phyloP scores from a whole-genome alignment of 1,140 invertebrate genomes.

The Heliconius eleuchia region DNA sequence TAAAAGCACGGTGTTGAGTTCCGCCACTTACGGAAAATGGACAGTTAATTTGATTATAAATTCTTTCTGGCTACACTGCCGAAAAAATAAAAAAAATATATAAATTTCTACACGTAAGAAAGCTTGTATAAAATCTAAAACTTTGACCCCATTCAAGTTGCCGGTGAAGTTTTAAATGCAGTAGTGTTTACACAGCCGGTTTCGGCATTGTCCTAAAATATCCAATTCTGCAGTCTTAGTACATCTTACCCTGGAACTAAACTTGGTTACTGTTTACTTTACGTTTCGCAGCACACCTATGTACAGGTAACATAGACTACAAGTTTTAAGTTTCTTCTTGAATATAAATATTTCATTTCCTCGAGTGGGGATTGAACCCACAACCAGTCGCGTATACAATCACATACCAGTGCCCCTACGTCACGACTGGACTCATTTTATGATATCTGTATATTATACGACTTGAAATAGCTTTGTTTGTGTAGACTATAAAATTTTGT shows the following conservation, averaged over 20 bases:
- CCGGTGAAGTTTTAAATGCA: conserved; percentile 16
- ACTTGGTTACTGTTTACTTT: conserved; percentile 13
- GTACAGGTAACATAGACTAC: neutral
- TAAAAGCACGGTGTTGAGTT: too few relatives aligned
- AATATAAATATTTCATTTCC: too few relatives aligned
- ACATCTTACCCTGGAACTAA: conserved; percentile 16
- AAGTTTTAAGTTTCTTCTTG: neutral
- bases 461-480: too few relatives aligned
- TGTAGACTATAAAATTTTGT: too few relatives aligned
- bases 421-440: too few relatives aligned
- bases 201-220: conserved; percentile 19
- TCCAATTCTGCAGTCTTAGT: conserved; percentile 11
- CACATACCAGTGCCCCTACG: too few relatives aligned
- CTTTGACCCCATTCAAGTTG: neutral
- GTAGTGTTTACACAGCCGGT: conserved; percentile 8
- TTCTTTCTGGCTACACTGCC: neutral
- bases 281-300: conserved; percentile 5
- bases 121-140: neutral
- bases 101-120: neutral
- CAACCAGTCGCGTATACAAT: too few relatives aligned
- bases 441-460: too few relatives aligned
- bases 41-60: too few relatives aligned
- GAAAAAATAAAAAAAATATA: neutral
- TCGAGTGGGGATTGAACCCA: too few relatives aligned
- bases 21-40: too few relatives aligned